phyloP scores from a whole-genome alignment of 1,140 invertebrate genomes.

The Drosophila lacertosa region DNA sequence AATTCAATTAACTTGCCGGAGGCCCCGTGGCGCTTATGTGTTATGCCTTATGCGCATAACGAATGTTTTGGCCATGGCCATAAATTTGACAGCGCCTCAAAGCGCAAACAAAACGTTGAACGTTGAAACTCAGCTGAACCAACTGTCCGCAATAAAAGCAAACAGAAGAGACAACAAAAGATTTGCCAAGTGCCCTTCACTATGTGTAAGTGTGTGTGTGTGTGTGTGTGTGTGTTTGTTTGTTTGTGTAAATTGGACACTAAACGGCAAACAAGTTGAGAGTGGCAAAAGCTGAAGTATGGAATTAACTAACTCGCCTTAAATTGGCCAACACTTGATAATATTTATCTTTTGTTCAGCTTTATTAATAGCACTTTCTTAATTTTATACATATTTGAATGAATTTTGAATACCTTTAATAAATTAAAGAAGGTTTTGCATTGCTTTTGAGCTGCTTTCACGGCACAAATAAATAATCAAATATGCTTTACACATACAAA shows the following conservation, averaged over 20 bases:
- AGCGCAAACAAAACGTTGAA: not conserved
- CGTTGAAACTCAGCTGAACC: not conserved
- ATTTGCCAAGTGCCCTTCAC: not conserved
- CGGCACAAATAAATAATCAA: not conserved
- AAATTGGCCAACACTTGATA: not conserved
- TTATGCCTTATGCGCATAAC: slow-evolving; percentile 27
- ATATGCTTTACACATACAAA: slow-evolving; percentile 8
- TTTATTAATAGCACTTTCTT: too few species aligned
- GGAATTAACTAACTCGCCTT: not conserved
- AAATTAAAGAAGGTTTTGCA: not conserved
- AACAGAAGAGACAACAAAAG: slow-evolving; percentile 18
- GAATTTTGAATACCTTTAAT: too few species aligned
- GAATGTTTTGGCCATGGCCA: slow-evolving; percentile 7
- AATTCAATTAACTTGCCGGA: slow-evolving; percentile 33
- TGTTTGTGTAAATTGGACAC: not conserved
- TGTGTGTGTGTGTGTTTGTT: too few species aligned
- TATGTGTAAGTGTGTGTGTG: not conserved
- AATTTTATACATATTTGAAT: too few species aligned
- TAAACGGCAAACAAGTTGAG: not conserved
- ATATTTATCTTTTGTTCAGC: too few species aligned
- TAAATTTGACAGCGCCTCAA: slow-evolving; percentile 10
- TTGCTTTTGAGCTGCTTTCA: slow-evolving; percentile 9
- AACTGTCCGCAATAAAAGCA: slow-evolving; percentile 9
- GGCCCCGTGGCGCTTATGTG: slow-evolving; percentile 15
- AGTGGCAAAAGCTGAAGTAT: not conserved